phyloP scores from a whole-genome alignment of 1,140 invertebrate genomes.

The Macrotrachela quadricornifera region DNA sequence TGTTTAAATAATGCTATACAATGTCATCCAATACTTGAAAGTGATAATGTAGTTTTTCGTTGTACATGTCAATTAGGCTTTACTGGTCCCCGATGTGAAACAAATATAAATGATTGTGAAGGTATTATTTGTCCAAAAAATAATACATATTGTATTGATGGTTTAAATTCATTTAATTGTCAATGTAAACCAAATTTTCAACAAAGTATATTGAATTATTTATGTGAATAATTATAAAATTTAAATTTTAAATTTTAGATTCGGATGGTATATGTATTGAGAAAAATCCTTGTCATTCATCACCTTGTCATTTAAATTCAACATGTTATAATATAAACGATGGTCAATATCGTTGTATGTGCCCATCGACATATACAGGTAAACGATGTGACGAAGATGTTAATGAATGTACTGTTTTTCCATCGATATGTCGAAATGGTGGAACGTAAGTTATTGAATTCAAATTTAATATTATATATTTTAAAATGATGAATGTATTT shows the following conservation, averaged over 20 bases:
- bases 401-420: conserved; percentile 6
- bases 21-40: too few relatives aligned
- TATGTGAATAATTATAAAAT: too few relatives aligned
- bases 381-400: conserved; percentile 7
- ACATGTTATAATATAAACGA: conserved; percentile 13
- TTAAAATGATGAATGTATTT: too few relatives aligned
- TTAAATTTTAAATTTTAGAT: too few relatives aligned
- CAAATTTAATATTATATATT: too few relatives aligned
- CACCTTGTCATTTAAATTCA: conserved; percentile 13
- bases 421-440: too few relatives aligned
- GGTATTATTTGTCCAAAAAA: conserved; percentile 37
- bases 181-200: conserved; percentile 65
- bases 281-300: too few relatives aligned
- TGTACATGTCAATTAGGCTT: conserved; percentile 7
- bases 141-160: conserved; percentile 60
- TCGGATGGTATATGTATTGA: too few relatives aligned
- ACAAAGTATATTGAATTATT: background rate
- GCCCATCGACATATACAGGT: conserved; percentile 10
- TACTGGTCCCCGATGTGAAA: conserved; percentile 9
- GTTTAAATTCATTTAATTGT: conserved; percentile 29
- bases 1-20: too few relatives aligned
- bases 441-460: too few relatives aligned
- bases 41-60: too few relatives aligned
- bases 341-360: conserved; percentile 34
- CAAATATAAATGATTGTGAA: conserved; percentile 2